phyloP scores from a whole-genome alignment of 1,140 invertebrate genomes.

The Papilio glaucus region DNA sequence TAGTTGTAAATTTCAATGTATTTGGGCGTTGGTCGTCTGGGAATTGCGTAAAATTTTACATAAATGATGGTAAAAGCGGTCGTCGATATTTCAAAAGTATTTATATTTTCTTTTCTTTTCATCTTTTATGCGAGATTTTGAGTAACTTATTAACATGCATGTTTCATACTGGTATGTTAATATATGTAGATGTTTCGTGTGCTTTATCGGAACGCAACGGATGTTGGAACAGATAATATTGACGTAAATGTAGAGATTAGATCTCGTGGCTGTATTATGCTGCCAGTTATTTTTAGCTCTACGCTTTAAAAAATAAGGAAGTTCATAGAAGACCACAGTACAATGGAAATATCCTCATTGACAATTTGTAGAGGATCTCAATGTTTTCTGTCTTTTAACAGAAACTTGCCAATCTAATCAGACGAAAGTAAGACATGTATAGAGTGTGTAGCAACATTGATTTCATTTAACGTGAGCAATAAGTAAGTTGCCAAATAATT shows the following conservation, averaged over 20 bases:
- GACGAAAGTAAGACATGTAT: too few species aligned
- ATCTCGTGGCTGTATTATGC: slow-evolving; percentile 1
- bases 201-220: neutral
- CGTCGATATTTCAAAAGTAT: slow-evolving; percentile 13
- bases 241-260: slow-evolving; percentile 5
- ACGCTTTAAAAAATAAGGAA: slow-evolving; percentile 1
- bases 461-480: too few species aligned
- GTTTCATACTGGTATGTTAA: neutral
- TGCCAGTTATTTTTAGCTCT: slow-evolving; percentile 14
- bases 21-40: neutral
- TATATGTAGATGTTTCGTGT: neutral
- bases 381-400: too few species aligned
- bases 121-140: neutral
- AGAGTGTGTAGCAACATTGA: too few species aligned
- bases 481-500: neutral
- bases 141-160: slow-evolving; percentile 6
- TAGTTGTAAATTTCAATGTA: slow-evolving; percentile 2
- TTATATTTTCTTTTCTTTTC: slow-evolving; percentile 10
- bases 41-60: slow-evolving; percentile 25
- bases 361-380: too few species aligned
- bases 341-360: neutral
- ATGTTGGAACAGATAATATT: slow-evolving; percentile 20
- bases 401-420: too few species aligned
- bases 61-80: slow-evolving; percentile 12
- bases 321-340: neutral